Evolutionary conservation across 2,113 vertebrate species (phyloP), one percentile per base, ranked within the genome.

Genomic region (Sceloporus tristichus): DNA sequence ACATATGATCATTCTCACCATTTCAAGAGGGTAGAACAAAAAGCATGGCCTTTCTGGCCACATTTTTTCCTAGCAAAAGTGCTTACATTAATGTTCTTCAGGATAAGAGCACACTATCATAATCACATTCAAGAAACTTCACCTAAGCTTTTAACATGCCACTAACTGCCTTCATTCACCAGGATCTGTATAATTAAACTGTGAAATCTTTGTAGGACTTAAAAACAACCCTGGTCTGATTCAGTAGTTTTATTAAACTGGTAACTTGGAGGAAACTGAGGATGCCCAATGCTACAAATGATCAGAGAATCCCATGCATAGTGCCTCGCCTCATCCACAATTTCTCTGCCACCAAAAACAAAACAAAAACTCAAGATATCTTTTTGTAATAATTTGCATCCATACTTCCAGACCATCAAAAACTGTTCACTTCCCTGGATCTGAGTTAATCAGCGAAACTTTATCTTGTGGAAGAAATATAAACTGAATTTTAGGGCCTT

Each of bases 401-500:
- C 62, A 81, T 88, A 93, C 94, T 97, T 96, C 94, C 92, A 95
- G 91, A 95, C 89, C 92, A 92, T 94, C 93, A 80, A 87, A 92
- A 90, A 80, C 92, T 96, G 93, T 96, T 94, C 84, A 92, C 94
- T 91, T 92, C 91, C 93, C 93, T 93, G 92, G 86, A 91, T 40
- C 29, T 93, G 90, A 95, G 92, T 62, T 80, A 95, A 89, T 90
- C 84, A 89, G 93, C 85, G 91, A 94, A 93, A 68, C 91, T 96
- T 85, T 93, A 87, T 94, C 94, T 96, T 93, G 89, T 94, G 93
- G 94, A 95, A 94, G 88, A 96, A 96, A 94, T 93, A 90, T 54
- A 96, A 95, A 95, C 93, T 93, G 75, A 95, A 96, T 97, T 96
- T 95, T 94, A 96, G 94, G 95, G 96, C 96, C 97, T 97, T 97